These are phyloP conservation scores for Apis cerana DNA, from an alignment of 1,140 invertebrate species.

Conservation along the genomic window DNA sequence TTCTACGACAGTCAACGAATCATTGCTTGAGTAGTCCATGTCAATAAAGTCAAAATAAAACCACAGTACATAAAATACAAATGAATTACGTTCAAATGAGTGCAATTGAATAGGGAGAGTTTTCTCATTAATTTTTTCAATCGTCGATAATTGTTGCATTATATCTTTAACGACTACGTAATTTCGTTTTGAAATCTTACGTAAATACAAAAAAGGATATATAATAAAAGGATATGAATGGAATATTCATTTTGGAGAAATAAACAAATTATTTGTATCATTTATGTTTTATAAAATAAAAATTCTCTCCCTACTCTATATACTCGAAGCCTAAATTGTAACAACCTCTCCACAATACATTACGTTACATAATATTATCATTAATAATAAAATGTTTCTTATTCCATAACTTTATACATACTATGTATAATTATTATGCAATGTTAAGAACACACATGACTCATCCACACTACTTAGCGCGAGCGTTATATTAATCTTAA, in stretches of 20 bases:
- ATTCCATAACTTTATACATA: slow-evolving; percentile 80
- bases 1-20: slow-evolving; percentile 59
- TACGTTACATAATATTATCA: slow-evolving; percentile 78
- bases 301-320: slow-evolving; percentile 66
- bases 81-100: slow-evolving; percentile 54
- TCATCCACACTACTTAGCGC: slow-evolving; percentile 75
- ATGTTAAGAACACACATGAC: slow-evolving; percentile 76
- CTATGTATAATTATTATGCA: slow-evolving; percentile 82
- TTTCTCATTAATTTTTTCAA: slow-evolving; percentile 2
- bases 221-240: neutral
- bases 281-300: neutral
- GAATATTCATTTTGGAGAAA: slow-evolving; percentile 38
- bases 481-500: slow-evolving; percentile 70
- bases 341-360: slow-evolving; percentile 75
- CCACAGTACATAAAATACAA: slow-evolving; percentile 59
- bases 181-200: slow-evolving; percentile 17
- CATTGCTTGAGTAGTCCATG: slow-evolving; percentile 55
- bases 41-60: slow-evolving; percentile 57
- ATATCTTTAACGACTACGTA: slow-evolving; percentile 4
- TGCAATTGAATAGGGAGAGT: slow-evolving; percentile 64
- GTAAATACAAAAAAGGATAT: slow-evolving; percentile 27
- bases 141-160: slow-evolving; percentile 4
- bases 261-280: slow-evolving; percentile 30
- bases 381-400: slow-evolving; percentile 80
- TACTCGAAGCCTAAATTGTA: slow-evolving; percentile 74